Evolutionary conservation across 1,140 invertebrate species (phyloP).

Genomic region (Armadillidium nasatum): DNA sequence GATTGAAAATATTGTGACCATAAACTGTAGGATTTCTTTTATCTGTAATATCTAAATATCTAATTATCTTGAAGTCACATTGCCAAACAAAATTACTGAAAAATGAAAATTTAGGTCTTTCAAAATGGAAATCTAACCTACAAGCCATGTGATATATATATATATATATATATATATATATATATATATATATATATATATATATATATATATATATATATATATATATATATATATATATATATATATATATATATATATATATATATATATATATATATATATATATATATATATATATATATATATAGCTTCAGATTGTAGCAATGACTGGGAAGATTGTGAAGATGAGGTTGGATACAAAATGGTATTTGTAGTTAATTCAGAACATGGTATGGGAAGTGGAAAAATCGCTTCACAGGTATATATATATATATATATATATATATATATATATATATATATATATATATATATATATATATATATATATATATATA

Average conservation of each 20-base stretch:
- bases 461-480: no score
- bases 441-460: no score
- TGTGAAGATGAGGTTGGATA: constrained; percentile 49
- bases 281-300: neutral
- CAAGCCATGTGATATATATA: no score
- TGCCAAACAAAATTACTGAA: no score
- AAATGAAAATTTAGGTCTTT: no score
- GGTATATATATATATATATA: constrained; percentile 47
- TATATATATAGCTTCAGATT: constrained; percentile 18
- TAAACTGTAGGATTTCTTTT: no score
- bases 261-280: constrained; percentile 2
- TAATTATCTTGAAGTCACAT: no score
- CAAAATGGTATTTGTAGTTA: constrained; percentile 66
- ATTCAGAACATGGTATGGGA: constrained; percentile 59
- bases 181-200: constrained; percentile 13
- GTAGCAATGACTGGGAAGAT: constrained; percentile 34
- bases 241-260: constrained; percentile 15
- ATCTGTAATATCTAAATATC: no score
- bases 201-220: neutral
- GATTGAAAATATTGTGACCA: no score
- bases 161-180: neutral
- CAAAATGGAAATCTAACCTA: no score
- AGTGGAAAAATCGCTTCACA: constrained; percentile 61
- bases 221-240: constrained; percentile 15
- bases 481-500: no score